phyloP scores from a whole-genome alignment of 1,140 invertebrate species.

The Phocides pigmalion region DNA sequence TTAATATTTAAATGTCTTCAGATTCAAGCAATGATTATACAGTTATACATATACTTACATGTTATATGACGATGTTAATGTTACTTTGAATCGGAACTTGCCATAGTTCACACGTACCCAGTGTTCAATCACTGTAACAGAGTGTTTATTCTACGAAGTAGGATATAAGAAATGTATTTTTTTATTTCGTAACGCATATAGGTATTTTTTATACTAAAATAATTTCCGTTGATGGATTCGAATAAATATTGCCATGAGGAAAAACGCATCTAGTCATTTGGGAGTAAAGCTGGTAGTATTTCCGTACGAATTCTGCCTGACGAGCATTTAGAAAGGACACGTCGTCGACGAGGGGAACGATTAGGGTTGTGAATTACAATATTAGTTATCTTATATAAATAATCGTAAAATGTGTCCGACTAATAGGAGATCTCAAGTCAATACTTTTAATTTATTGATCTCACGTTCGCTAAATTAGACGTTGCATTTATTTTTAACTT shows the following conservation, averaged over 20 bases:
- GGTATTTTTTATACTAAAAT: conserved; percentile 32
- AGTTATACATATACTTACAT: conserved; percentile 39
- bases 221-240: conserved; percentile 40
- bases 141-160: conserved; percentile 34
- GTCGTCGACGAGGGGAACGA: conserved; percentile 58
- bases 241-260: conserved; percentile 68
- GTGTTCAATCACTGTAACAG: conserved; percentile 36
- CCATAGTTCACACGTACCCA: conserved; percentile 46
- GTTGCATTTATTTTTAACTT: conserved; percentile 70
- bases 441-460: conserved; percentile 58
- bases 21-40: conserved; percentile 46
- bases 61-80: conserved; percentile 53
- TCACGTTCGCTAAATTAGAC: conserved; percentile 73
- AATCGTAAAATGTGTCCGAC: conserved; percentile 55
- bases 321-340: conserved; percentile 61
- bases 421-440: conserved; percentile 66
- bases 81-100: conserved; percentile 42
- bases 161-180: conserved; percentile 42
- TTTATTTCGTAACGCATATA: conserved; percentile 31
- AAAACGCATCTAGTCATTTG: conserved; percentile 75
- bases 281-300: conserved; percentile 44
- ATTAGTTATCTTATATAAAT: conserved; percentile 65
- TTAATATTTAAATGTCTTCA: conserved; percentile 68
- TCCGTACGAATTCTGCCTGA: conserved; percentile 32
- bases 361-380: conserved; percentile 82